These are phyloP conservation scores for Acrocyrtus sp. DNA, from an alignment of 2,888 invertebrate species.

Conservation along the genomic window DNA sequence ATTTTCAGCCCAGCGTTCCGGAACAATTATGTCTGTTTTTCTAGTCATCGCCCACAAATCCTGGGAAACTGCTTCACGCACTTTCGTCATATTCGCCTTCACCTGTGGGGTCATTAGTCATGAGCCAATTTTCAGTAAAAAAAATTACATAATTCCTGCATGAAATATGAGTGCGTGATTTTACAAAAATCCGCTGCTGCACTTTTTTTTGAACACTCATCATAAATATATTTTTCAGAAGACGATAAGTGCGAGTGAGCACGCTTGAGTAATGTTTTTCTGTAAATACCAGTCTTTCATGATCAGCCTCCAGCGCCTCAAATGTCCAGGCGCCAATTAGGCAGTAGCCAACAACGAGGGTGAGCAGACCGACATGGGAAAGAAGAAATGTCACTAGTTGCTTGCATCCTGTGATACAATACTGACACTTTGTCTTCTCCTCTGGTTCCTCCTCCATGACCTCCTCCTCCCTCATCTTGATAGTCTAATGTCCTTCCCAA, in stretches of 20 bases:
- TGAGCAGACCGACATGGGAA: slow-evolving; percentile 87
- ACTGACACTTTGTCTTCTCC: slow-evolving; percentile 59
- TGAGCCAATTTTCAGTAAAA: neutral
- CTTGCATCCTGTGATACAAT: slow-evolving; percentile 61
- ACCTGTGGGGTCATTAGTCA: slow-evolving; percentile 71
- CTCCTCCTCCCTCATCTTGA: too few species aligned
- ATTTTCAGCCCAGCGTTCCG: slow-evolving; percentile 82
- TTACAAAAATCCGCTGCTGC: too few species aligned
- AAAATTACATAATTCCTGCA: too few species aligned
- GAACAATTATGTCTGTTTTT: slow-evolving; percentile 73
- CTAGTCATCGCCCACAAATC: slow-evolving; percentile 81
- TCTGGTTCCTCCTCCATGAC: slow-evolving; percentile 56
- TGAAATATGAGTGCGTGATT: too few species aligned
- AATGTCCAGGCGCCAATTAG: slow-evolving; percentile 88
- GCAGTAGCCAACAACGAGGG: slow-evolving; percentile 89
- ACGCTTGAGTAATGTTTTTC: too few species aligned
- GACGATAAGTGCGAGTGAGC: too few species aligned
- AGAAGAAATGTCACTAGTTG: slow-evolving; percentile 84
- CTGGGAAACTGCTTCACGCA: slow-evolving; percentile 80
- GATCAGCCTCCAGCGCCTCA: slow-evolving; percentile 60
- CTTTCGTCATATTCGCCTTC: slow-evolving; percentile 77
- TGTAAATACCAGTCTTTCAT: slow-evolving; percentile 59
- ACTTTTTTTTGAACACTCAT: too few species aligned
- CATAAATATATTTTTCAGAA: too few species aligned
- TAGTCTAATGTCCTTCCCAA: too few species aligned